phyloP scores from a whole-genome alignment of 2,797 vertebrate species.

The Serranus cabrilla region DNA sequence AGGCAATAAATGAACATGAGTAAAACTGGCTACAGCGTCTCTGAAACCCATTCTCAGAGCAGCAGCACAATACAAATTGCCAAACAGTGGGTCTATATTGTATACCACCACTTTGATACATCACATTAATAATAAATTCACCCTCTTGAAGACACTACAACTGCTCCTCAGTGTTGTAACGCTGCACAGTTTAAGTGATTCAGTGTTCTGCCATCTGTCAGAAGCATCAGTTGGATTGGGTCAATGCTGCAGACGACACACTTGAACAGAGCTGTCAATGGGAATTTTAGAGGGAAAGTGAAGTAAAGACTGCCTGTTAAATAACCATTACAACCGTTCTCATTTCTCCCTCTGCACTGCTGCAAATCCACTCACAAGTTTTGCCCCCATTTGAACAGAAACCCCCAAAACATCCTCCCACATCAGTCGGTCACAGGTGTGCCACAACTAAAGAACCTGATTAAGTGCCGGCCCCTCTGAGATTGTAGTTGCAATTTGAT shows the following conservation, averaged over 20 bases:
- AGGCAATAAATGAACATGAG: conserved; percentile 48
- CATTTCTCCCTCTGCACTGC: background rate
- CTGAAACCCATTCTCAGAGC: conserved; percentile 26
- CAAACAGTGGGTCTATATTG: conserved; percentile 8
- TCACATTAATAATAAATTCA: conserved; percentile 21
- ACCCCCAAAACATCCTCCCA: conserved; percentile 22
- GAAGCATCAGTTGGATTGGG: conserved; percentile 5
- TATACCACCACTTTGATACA: conserved; percentile 5
- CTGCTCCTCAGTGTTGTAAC: background rate
- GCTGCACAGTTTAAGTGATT: conserved; percentile 18
- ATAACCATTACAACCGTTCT: conserved; percentile 1
- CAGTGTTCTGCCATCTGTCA: conserved; percentile 24
- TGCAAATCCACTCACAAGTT: conserved; percentile 1
- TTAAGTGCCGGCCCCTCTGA: conserved; percentile 46
- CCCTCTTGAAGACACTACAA: conserved; percentile 5
- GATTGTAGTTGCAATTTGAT: conserved; percentile 47
- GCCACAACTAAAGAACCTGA: conserved; percentile 37
- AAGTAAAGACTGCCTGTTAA: conserved; percentile 14
- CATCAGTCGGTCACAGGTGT: conserved; percentile 21
- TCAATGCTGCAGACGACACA: background rate
- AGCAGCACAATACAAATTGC: conserved; percentile 17
- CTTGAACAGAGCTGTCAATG: background rate
- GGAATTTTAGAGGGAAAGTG: conserved; percentile 4
- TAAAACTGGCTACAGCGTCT: conserved; percentile 29
- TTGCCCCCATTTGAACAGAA: background rate